Conservation (phyloP, 2,797 vertebrate genomes). For the Cyclopterus lumpus region DNA sequence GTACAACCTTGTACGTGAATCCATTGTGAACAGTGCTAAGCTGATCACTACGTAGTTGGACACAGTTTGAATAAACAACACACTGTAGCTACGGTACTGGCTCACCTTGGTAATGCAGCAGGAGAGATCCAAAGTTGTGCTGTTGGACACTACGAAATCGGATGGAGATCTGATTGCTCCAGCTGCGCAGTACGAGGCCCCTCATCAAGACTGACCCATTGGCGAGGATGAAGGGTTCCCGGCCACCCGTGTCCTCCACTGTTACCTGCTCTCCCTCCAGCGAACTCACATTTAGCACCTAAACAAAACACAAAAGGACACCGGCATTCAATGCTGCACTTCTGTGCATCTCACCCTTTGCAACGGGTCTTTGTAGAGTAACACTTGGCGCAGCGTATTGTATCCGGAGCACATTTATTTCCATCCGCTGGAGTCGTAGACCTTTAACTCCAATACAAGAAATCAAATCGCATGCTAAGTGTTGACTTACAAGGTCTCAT, state of each 20-base stretch:
- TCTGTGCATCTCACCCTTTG: slow-evolving; percentile 8
- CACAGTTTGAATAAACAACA: background rate
- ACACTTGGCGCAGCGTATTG: background rate
- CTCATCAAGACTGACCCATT: slow-evolving; percentile 91
- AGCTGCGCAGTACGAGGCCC: slow-evolving; percentile 93
- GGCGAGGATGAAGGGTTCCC: slow-evolving; percentile 89
- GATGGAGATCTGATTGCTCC: slow-evolving; percentile 93
- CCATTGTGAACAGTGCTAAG: background rate
- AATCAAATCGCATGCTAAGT: slow-evolving; percentile 14
- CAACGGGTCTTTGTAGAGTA: background rate
- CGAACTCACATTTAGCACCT: slow-evolving; percentile 94
- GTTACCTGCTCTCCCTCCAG: slow-evolving; percentile 87
- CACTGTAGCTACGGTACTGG: background rate
- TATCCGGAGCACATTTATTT: slow-evolving; percentile 9
- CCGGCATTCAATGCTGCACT: background rate
- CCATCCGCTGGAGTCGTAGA: background rate
- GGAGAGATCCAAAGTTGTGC: slow-evolving; percentile 83
- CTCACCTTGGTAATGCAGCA: slow-evolving; percentile 93
- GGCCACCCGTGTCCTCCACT: slow-evolving; percentile 89
- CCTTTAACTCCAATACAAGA: background rate
- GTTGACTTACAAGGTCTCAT: slow-evolving; percentile 33
- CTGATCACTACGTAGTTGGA: background rate
- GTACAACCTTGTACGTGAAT: background rate
- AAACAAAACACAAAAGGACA: slow-evolving; percentile 17
- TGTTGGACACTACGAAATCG: slow-evolving; percentile 87